A percentile compares a stretch with the other conserved stretches of the same genome.
Evolutionary conservation across 2,888 invertebrate genomes (phyloP).

Genomic region (Lepidonotus clava): DNA sequence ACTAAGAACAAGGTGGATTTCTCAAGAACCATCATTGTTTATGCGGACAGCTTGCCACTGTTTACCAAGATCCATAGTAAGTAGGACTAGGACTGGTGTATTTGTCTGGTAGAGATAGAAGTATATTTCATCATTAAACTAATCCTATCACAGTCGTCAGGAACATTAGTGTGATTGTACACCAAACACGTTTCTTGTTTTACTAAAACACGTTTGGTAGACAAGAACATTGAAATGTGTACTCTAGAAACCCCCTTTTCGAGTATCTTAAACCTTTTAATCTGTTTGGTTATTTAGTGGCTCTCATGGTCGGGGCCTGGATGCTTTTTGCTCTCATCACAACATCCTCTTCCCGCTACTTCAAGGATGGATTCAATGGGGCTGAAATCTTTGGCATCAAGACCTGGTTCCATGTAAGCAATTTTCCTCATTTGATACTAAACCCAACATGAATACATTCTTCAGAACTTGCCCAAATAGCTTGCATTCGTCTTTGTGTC

Average conservation of each 20-base stretch:
- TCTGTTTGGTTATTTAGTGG: neutral
- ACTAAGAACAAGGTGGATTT: conserved; percentile 10
- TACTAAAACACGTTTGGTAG: too few relatives aligned
- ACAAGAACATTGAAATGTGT: neutral
- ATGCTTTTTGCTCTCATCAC: conserved; percentile 15
- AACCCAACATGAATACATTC: neutral
- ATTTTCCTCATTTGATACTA: neutral
- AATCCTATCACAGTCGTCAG: too few relatives aligned
- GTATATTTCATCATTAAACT: neutral
- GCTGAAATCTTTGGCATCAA: neutral
- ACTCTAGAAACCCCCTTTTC: neutral
- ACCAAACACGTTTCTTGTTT: too few relatives aligned
- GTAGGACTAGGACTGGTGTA: neutral
- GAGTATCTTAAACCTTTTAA: neutral
- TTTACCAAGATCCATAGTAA: conserved; percentile 2
- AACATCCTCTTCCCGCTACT: neutral
- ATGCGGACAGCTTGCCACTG: conserved; percentile 3
- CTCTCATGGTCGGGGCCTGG: conserved; percentile 25
- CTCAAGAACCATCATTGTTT: neutral
- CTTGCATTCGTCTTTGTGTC: neutral
- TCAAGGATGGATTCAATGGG: conserved; percentile 12
- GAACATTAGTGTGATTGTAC: too few relatives aligned
- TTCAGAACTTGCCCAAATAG: neutral
- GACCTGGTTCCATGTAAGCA: neutral
- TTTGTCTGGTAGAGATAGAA: neutral